phyloP scores from a whole-genome alignment of 37 sponge, comb jelly and placozoan species.

The Geodia barretti region DNA sequence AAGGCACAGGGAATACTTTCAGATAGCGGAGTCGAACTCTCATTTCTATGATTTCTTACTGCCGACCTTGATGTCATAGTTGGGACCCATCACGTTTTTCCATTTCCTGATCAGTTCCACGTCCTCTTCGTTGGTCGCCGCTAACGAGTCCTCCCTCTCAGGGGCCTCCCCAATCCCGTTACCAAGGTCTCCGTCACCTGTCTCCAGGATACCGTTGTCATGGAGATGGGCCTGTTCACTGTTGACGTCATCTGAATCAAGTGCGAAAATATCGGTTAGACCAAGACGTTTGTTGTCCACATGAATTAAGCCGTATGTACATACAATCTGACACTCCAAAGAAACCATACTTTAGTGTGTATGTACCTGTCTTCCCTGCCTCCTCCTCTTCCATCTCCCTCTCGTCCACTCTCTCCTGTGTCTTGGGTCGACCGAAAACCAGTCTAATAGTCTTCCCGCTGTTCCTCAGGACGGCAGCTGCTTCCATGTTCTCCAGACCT shows the following conservation, averaged over 20 bases:
- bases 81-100: conserved; percentile 21
- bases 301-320: no score
- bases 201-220: background rate
- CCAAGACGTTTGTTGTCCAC: no score
- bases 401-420: background rate
- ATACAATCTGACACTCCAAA: background rate
- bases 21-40: background rate
- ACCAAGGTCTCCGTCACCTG: background rate
- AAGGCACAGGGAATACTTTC: background rate
- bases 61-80: conserved; percentile 25
- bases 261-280: no score
- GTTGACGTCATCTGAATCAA: no score
- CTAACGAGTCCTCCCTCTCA: background rate
- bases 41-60: background rate
- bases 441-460: conserved; percentile 62
- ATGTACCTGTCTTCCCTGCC: background rate
- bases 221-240: background rate
- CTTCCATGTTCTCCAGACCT: conserved; percentile 73
- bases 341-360: background rate
- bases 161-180: background rate
- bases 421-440: conserved; percentile 28
- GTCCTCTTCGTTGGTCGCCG: background rate
- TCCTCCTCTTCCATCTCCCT: conserved; percentile 6
- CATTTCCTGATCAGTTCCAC: conserved; percentile 31
- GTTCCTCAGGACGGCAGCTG: conserved; percentile 69